These are phyloP conservation scores for Melanophora roralis DNA, from an alignment of 2,888 invertebrate genomes.

Conservation along the genomic window DNA sequence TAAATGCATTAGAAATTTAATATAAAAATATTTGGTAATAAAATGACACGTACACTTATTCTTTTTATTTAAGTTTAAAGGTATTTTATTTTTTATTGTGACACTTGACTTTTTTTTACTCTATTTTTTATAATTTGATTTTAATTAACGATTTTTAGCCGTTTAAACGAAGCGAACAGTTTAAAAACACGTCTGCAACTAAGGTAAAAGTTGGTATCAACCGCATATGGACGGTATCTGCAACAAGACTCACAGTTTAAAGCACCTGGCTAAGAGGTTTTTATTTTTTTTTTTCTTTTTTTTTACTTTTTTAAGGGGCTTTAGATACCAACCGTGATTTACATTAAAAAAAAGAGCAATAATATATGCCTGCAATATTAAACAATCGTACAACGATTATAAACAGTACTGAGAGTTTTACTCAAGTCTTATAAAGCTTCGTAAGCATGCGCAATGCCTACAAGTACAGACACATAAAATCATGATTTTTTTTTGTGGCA, in stretches of 20 bases:
- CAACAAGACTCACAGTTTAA: constrained; percentile 30
- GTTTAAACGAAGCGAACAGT: constrained; percentile 62
- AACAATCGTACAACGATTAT: constrained; percentile 19
- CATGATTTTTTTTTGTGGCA: constrained; percentile 3
- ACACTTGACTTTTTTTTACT: constrained; percentile 18
- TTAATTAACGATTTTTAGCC: constrained; percentile 19
- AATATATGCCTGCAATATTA: constrained; percentile 38
- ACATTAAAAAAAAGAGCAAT: neutral
- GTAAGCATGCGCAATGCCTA: constrained; percentile 48
- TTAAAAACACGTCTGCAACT: constrained; percentile 67
- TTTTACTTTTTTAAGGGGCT: neutral
- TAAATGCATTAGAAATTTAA: too few relatives aligned
- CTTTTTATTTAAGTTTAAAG: neutral
- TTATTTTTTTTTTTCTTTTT: neutral
- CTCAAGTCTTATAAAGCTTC: neutral
- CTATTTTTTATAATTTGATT: constrained; percentile 6
- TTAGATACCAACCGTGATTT: constrained; percentile 52
- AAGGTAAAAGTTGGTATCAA: constrained; percentile 62
- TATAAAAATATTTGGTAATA: neutral
- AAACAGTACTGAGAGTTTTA: constrained; percentile 40
- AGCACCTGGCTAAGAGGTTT: constrained; percentile 23
- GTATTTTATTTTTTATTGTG: neutral
- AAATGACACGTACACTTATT: constrained; percentile 27
- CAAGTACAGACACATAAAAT: neutral
- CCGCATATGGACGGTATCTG: constrained; percentile 57